phyloP scores from a whole-genome alignment of 2,888 invertebrate genomes.

The Andricus curvator region DNA sequence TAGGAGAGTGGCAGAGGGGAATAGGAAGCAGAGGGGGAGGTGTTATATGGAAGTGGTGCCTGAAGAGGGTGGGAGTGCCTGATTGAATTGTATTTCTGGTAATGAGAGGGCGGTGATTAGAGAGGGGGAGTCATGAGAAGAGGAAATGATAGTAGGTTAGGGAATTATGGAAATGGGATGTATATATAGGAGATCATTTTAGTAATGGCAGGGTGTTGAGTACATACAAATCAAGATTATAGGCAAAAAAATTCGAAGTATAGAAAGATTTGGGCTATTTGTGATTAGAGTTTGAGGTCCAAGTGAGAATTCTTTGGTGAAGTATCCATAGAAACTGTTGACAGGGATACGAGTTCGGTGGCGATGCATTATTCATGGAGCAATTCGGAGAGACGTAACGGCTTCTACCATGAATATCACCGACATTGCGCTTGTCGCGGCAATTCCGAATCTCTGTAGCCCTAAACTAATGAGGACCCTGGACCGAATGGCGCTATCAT shows the following conservation, averaged over 20 bases:
- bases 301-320: conserved; percentile 48
- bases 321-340: conserved; percentile 53
- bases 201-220: too few relatives aligned
- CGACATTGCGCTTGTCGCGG: conserved; percentile 51
- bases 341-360: conserved; percentile 51
- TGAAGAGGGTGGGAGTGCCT: too few relatives aligned
- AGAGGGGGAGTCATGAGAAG: too few relatives aligned
- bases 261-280: neutral
- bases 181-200: too few relatives aligned
- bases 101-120: too few relatives aligned
- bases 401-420: conserved; percentile 53
- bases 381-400: conserved; percentile 48
- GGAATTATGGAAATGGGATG: too few relatives aligned
- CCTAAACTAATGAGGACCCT: conserved; percentile 47
- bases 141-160: too few relatives aligned
- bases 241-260: neutral
- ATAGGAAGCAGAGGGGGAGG: too few relatives aligned
- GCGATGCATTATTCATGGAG: conserved; percentile 53
- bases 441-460: conserved; percentile 50
- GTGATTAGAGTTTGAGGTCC: neutral
- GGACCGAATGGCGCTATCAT: conserved; percentile 21
- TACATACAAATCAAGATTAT: too few relatives aligned
- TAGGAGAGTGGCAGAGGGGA: too few relatives aligned
- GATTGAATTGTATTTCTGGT: too few relatives aligned
- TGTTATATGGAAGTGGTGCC: too few relatives aligned